These are phyloP conservation scores for Oconnorella tubifera DNA, from an alignment of 2,888 invertebrate genomes.

Conservation along the genomic window DNA sequence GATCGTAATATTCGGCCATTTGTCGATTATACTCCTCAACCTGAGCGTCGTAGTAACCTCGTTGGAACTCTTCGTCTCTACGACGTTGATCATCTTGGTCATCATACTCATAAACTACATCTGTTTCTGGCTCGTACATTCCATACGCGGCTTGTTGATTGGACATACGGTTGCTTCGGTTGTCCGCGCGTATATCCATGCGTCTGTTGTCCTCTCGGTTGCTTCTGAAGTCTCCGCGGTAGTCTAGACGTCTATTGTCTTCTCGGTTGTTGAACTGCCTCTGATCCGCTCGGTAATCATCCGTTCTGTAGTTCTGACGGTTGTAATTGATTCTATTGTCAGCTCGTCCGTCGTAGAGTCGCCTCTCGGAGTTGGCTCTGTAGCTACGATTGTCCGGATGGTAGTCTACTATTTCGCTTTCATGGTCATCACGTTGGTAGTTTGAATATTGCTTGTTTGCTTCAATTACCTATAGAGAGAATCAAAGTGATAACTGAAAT, in stretches of 20 bases:
- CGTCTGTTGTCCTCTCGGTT: not conserved
- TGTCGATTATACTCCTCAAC: too few species aligned
- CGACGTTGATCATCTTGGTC: not conserved
- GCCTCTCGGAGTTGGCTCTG: not conserved
- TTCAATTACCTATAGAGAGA: not conserved
- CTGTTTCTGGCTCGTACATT: not conserved
- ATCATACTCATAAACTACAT: not conserved
- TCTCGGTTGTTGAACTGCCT: not conserved
- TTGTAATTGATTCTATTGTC: not conserved
- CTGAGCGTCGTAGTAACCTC: slow-evolving; percentile 7
- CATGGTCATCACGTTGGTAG: not conserved
- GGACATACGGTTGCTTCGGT: not conserved
- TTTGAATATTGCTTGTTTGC: not conserved
- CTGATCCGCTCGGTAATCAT: not conserved
- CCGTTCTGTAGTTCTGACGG: not conserved
- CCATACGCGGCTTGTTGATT: not conserved
- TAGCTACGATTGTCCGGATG: slow-evolving; percentile 1
- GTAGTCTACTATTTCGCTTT: not conserved
- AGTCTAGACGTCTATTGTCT: not conserved
- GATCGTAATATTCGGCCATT: not conserved
- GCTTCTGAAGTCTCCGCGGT: not conserved
- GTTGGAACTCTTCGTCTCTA: not conserved
- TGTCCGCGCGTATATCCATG: not conserved
- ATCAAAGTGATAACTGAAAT: too few species aligned
- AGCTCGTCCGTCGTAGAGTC: not conserved